Percentiles rank a stretch among this genome's conserved stretches.
Conservation (phyloP, 2,888 invertebrate genomes). For the Agrilus mali region DNA sequence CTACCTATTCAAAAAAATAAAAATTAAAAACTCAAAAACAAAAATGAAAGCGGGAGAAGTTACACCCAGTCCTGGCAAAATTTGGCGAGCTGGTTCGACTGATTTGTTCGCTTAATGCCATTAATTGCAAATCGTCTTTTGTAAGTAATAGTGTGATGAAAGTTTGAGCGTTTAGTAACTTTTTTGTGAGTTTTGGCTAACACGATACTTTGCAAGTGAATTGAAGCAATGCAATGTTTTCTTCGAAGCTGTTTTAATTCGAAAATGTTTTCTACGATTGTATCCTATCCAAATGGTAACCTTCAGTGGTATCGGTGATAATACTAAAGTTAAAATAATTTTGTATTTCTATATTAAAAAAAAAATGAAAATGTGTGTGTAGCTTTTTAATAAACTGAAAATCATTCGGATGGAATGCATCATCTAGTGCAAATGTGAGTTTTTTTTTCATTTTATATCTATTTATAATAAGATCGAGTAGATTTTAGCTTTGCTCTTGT, state of each 20-base stretch:
- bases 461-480: too few relatives aligned
- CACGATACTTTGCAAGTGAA: too few relatives aligned
- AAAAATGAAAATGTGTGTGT: too few relatives aligned
- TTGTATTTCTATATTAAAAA: too few relatives aligned
- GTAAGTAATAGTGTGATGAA: slow-evolving; percentile 2
- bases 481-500: too few relatives aligned
- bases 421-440: too few relatives aligned
- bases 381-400: too few relatives aligned
- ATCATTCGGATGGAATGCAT: too few relatives aligned
- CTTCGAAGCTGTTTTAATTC: neutral
- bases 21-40: neutral
- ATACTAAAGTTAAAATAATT: slow-evolving; percentile 4
- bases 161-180: neutral
- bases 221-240: too few relatives aligned
- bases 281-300: neutral
- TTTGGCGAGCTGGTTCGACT: slow-evolving; percentile 32
- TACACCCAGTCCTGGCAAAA: slow-evolving; percentile 31
- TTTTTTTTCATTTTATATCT: too few relatives aligned
- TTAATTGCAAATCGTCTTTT: neutral
- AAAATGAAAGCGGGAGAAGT: slow-evolving; percentile 23
- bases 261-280: neutral
- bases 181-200: neutral
- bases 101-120: slow-evolving; percentile 32
- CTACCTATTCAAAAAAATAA: neutral
- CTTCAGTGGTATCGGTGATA: neutral